These are phyloP conservation scores for Perithous albicinctus DNA, from an alignment of 2,888 invertebrate genomes.

Conservation along the genomic window DNA sequence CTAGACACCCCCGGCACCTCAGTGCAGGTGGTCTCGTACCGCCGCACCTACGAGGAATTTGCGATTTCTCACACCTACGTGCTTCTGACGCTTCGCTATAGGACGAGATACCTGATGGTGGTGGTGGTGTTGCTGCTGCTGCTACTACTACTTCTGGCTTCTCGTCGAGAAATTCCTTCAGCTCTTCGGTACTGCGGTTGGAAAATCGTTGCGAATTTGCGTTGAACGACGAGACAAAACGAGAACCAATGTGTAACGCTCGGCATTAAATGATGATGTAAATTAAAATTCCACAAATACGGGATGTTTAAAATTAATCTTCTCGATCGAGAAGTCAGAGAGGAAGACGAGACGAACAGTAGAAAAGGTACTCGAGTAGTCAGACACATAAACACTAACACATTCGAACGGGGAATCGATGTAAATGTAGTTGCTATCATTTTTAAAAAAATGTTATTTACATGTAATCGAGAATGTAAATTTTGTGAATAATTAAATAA, in stretches of 20 bases:
- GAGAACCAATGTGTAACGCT: constrained; percentile 40
- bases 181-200: constrained; percentile 54
- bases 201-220: constrained; percentile 65
- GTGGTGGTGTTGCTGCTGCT: neutral
- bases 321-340: constrained; percentile 23
- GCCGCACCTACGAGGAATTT: constrained; percentile 80
- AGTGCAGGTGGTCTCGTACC: constrained; percentile 72
- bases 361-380: constrained; percentile 46
- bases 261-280: constrained; percentile 59
- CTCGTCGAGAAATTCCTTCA: constrained; percentile 65
- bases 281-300: constrained; percentile 65
- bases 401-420: neutral
- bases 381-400: constrained; percentile 8
- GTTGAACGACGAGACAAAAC: constrained; percentile 39
- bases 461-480: neutral
- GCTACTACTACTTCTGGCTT: constrained; percentile 24
- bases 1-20: constrained; percentile 69
- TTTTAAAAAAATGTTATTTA: neutral
- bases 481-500: neutral
- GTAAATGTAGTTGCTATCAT: too few species aligned
- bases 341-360: constrained; percentile 11
- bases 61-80: constrained; percentile 76
- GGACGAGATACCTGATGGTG: constrained; percentile 45
- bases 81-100: constrained; percentile 40
- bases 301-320: constrained; percentile 52